A percentile compares a stretch with the other conserved stretches of the same genome.
These are phyloP conservation scores for Asarcornis scutulata DNA, from an alignment of 2,113 vertebrate species.

Conservation along the genomic window DNA sequence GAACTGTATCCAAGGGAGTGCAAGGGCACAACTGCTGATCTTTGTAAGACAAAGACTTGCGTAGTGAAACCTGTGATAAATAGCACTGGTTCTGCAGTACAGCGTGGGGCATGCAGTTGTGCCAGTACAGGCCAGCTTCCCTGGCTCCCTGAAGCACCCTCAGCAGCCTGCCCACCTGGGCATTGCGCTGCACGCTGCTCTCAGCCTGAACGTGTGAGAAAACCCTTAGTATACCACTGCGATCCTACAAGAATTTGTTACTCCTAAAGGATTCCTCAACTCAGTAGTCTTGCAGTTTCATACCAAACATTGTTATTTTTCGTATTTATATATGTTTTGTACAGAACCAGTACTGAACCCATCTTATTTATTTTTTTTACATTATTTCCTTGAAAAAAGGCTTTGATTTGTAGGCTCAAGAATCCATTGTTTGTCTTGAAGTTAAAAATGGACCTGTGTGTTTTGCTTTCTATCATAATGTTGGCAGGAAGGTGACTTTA, in stretches of 20 bases:
- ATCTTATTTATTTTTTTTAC: too few relatives aligned
- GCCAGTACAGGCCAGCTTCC: background rate
- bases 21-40: background rate
- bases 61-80: background rate
- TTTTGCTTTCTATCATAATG: background rate
- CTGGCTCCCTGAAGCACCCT: background rate
- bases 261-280: background rate
- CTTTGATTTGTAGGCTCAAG: background rate
- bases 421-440: background rate
- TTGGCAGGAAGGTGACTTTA: background rate
- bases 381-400: background rate
- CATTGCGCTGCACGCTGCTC: background rate
- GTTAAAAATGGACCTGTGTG: background rate
- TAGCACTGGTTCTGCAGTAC: background rate
- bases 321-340: background rate
- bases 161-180: background rate
- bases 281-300: background rate
- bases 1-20: background rate
- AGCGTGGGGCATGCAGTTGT: accelerated
- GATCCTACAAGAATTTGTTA: background rate
- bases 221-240: background rate
- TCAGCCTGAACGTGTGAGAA: background rate
- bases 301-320: background rate
- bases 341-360: background rate
- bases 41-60: background rate